These are phyloP conservation scores for Cyclina sinensis DNA, from an alignment of 1,140 invertebrate genomes.

Conservation along the genomic window DNA sequence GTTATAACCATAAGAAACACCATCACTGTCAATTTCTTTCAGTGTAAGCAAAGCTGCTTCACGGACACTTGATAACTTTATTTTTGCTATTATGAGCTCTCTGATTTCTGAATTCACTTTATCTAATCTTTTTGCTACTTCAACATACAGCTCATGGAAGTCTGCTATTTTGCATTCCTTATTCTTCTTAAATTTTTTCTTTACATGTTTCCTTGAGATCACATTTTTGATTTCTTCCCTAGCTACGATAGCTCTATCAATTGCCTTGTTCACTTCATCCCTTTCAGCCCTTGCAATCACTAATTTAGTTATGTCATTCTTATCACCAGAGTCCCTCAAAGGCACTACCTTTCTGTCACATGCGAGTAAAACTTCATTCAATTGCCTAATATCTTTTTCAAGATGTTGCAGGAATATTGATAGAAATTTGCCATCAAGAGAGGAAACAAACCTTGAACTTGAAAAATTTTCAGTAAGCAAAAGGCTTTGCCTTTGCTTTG, in stretches of 20 bases:
- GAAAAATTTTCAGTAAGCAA: slow-evolving; percentile 49
- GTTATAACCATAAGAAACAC: slow-evolving; percentile 54
- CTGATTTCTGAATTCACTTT: slow-evolving; percentile 44
- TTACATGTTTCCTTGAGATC: slow-evolving; percentile 46
- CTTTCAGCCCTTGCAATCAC: slow-evolving; percentile 1
- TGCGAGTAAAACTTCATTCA: slow-evolving; percentile 38
- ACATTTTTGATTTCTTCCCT: slow-evolving; percentile 67
- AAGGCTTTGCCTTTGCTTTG: slow-evolving; percentile 47
- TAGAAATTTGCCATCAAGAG: slow-evolving; percentile 36
- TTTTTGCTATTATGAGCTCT: slow-evolving; percentile 48
- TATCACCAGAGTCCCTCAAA: slow-evolving; percentile 27
- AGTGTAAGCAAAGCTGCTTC: slow-evolving; percentile 54
- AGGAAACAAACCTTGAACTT: slow-evolving; percentile 39
- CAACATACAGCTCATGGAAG: slow-evolving; percentile 55
- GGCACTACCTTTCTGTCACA: slow-evolving; percentile 10
- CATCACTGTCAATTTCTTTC: slow-evolving; percentile 59
- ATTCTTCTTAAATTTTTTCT: slow-evolving; percentile 55
- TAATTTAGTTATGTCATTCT: slow-evolving; percentile 6
- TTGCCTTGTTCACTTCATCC: neutral
- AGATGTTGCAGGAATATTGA: slow-evolving; percentile 50
- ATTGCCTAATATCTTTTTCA: slow-evolving; percentile 45
- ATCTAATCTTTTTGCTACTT: slow-evolving; percentile 49
- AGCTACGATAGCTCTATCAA: slow-evolving; percentile 21
- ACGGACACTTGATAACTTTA: slow-evolving; percentile 52
- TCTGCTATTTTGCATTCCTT: neutral